Percentiles rank a stretch among this genome's conserved stretches.
These are phyloP conservation scores for Hippocampus guttulatus DNA, from an alignment of 2,113 vertebrate genomes.

Conservation along the genomic window DNA sequence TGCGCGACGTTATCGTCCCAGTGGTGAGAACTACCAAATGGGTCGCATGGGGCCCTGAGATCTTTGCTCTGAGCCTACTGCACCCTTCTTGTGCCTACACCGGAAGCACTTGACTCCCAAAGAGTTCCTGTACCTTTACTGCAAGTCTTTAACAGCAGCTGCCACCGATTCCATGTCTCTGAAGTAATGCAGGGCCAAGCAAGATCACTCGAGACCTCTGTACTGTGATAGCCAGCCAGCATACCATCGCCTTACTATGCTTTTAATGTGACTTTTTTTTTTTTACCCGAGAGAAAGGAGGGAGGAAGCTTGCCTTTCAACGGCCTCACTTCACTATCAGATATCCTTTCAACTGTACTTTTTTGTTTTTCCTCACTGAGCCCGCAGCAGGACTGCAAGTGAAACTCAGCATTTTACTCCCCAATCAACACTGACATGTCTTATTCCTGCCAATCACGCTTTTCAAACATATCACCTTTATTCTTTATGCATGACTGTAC, in stretches of 20 bases:
- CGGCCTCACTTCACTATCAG: no score
- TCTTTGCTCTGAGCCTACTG: slow-evolving; percentile 81
- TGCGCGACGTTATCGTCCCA: slow-evolving; percentile 67
- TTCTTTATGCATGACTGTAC: no score
- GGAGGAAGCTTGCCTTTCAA: background rate
- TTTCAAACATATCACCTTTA: background rate
- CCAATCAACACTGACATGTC: background rate
- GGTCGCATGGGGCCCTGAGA: slow-evolving; percentile 86
- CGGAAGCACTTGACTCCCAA: slow-evolving; percentile 95
- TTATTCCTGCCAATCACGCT: background rate
- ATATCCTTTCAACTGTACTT: background rate
- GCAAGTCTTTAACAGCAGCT: slow-evolving; percentile 16
- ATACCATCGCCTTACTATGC: background rate
- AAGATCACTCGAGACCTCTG: background rate
- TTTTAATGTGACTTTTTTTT: background rate
- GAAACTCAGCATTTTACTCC: background rate
- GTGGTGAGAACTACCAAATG: slow-evolving; percentile 86
- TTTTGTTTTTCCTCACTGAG: background rate
- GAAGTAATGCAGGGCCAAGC: background rate
- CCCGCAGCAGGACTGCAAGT: background rate
- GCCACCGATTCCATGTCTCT: background rate
- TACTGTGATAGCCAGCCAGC: background rate
- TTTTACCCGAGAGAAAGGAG: background rate
- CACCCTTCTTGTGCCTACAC: slow-evolving; percentile 95
- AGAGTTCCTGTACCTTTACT: slow-evolving; percentile 79